A percentile compares a stretch with the other conserved stretches of the same genome.
These are phyloP conservation scores for Neopelma chrysocephalum DNA, from an alignment of 2,797 vertebrate species.

Conservation along the genomic window DNA sequence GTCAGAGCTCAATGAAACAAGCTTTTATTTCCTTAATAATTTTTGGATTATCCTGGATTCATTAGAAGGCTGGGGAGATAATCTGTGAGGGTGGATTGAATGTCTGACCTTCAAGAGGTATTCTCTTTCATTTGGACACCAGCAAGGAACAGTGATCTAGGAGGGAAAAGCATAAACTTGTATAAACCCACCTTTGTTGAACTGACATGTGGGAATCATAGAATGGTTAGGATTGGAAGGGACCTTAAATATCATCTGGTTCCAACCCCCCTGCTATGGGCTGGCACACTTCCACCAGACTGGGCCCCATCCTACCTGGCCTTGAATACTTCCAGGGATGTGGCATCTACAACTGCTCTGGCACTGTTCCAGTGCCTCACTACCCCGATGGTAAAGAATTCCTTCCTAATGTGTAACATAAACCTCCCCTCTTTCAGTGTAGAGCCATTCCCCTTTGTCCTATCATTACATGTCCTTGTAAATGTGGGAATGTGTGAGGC, in stretches of 20 bases:
- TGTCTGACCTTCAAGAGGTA: background rate
- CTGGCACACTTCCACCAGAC: background rate
- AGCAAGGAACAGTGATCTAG: background rate
- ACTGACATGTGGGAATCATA: background rate
- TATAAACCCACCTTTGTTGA: background rate
- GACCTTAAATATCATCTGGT: background rate
- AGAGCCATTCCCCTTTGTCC: background rate
- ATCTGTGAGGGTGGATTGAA: background rate
- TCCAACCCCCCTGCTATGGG: background rate
- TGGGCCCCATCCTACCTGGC: too few relatives aligned
- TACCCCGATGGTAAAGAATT: background rate
- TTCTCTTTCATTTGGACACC: background rate
- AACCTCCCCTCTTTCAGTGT: background rate
- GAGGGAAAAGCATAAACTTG: background rate
- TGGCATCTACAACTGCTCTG: background rate
- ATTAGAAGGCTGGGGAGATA: background rate
- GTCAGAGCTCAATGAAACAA: background rate
- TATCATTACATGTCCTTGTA: background rate
- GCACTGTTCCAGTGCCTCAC: too few relatives aligned
- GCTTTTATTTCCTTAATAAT: background rate
- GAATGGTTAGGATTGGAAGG: background rate
- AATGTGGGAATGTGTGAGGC: background rate
- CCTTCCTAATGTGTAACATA: background rate
- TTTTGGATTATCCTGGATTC: background rate
- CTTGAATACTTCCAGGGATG: background rate